A percentile compares a stretch with the other conserved stretches of the same genome.
phyloP scores from a whole-genome alignment of 2,113 vertebrate species.

The Alectura lathami region DNA sequence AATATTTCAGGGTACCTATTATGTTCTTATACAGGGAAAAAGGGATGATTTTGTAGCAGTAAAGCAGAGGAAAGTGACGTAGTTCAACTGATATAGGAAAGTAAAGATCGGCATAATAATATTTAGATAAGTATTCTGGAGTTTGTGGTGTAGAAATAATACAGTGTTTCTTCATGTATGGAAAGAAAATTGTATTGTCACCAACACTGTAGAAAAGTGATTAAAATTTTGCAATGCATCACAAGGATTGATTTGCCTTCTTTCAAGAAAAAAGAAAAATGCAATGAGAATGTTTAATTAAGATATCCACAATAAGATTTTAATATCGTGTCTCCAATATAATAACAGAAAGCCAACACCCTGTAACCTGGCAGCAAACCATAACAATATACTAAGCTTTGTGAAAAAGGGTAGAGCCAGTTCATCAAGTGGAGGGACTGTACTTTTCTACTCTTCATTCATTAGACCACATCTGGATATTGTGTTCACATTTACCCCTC shows the following conservation, averaged over 20 bases:
- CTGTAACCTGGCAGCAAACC: rapidly evolving
- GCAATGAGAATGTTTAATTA: background rate
- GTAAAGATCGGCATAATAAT: background rate
- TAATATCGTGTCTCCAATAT: background rate
- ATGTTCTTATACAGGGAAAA: background rate
- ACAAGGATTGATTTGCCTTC: background rate
- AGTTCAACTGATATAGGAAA: background rate
- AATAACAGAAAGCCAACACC: background rate
- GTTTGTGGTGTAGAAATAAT: background rate
- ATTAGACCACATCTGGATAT: background rate
- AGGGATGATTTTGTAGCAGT: background rate
- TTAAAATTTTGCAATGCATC: background rate
- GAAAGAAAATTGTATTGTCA: background rate
- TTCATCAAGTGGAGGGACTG: background rate
- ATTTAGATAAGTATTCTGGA: background rate
- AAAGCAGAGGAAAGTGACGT: background rate
- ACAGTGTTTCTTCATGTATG: background rate
- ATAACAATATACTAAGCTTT: background rate
- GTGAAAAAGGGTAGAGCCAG: background rate
- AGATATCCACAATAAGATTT: background rate
- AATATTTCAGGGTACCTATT: background rate
- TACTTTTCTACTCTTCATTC: background rate
- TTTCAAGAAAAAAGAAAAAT: background rate
- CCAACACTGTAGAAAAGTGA: background rate
- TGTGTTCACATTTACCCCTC: background rate